Evolutionary conservation across 2,888 invertebrate species (phyloP), one percentile per base, ranked within the genome.

Genomic region (Strigamia transsilvanica): DNA sequence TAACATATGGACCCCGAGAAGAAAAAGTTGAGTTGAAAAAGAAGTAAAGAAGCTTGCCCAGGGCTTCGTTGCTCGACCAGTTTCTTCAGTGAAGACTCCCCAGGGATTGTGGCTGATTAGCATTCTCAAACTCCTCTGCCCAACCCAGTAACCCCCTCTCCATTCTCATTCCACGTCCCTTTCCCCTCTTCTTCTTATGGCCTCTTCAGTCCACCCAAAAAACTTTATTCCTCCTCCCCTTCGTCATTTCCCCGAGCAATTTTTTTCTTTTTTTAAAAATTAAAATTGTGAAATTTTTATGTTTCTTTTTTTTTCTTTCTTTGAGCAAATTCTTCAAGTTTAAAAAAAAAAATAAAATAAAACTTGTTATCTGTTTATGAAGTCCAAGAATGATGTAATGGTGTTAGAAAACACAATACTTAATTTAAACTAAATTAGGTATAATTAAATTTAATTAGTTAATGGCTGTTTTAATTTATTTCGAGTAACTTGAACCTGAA

Each of bases 201-300:
- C 79, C 46, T 79, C 56, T 80, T 77, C 79, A 82, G 81, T 51
- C 77, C 82, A 82, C 82, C 79, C 81, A 79, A 82, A 83, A 38
- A 81, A 73, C 78, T 82, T 38, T 80, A 81, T 82, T 82, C 82
- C 81, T 38, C 80, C 82, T 73, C 81, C 83, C 84, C 81, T 73
- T 84, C 80, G 80, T 82, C 79, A 82, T 83, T 82, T 42, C 81
- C 84, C 84, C 83, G 82, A 80, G 82, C 82, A 81, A 79, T 81
- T 83, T 83, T 83, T 82, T 83, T 83, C 66, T 83, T 80, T 66
- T 66, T 18, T 23, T 9, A 23, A 21, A 66, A 66, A 66, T 66
- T 66, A 66, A 66, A 66, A 66, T 23, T 66, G n/a, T n/a, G 61
- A 61, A 61, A 61, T 61, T 61, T 61, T n/a, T 27, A 27, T 27